These are phyloP conservation scores for Aphaenogaster floridana DNA, from an alignment of 1,140 invertebrate genomes.

Conservation along the genomic window DNA sequence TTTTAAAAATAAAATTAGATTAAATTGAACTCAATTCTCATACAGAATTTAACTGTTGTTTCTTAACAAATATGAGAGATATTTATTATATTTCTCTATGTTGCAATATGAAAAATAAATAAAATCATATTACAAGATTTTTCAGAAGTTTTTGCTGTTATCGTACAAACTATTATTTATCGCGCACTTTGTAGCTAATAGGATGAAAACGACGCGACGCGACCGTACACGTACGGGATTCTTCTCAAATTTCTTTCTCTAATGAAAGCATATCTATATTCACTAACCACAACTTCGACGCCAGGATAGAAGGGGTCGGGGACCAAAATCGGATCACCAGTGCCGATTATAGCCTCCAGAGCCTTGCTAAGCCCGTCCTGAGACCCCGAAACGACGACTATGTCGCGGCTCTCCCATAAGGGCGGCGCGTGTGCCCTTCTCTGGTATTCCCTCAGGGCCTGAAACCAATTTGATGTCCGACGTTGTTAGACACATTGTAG, in stretches of 20 bases:
- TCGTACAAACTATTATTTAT: background rate
- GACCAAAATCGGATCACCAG: conserved; percentile 91
- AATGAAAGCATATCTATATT: conserved; percentile 38
- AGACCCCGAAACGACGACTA: conserved; percentile 91
- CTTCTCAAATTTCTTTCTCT: conserved; percentile 28
- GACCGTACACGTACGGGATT: background rate
- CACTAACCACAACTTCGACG: conserved; percentile 90
- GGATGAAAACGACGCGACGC: background rate
- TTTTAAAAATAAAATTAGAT: background rate
- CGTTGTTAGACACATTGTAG: conserved; percentile 73
- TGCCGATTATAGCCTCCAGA: conserved; percentile 89
- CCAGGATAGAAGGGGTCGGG: conserved; percentile 91
- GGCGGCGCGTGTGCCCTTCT: conserved; percentile 90
- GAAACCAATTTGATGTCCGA: conserved; percentile 75
- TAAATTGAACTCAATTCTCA: background rate
- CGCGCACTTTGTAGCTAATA: background rate
- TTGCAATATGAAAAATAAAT: background rate
- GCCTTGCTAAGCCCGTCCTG: conserved; percentile 93
- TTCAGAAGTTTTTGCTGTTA: background rate
- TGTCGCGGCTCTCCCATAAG: conserved; percentile 88
- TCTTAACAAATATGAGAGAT: background rate
- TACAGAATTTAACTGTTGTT: background rate
- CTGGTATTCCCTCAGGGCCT: conserved; percentile 89
- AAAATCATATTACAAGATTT: background rate
- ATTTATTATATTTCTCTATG: background rate